Evolutionary conservation across 2,113 vertebrate species (phyloP).

Genomic region (Ciconia stormi): DNA sequence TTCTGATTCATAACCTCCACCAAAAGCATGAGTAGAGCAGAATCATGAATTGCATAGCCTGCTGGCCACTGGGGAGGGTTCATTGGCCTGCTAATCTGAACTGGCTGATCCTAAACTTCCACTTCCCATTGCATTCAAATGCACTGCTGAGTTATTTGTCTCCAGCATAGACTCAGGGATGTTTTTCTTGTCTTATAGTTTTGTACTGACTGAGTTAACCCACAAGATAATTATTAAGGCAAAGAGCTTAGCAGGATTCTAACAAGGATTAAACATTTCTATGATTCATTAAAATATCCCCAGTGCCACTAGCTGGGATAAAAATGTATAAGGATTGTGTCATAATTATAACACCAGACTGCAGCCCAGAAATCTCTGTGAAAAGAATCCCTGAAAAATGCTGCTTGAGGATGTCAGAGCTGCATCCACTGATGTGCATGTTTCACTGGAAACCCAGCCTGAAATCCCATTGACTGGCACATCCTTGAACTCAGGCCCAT

Average conservation of each 20-base stretch:
- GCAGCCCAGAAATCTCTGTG: neutral
- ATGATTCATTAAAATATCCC: conserved; percentile 20
- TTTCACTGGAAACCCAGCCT: neutral
- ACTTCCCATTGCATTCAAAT: conserved; percentile 44
- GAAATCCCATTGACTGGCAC: neutral
- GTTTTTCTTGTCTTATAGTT: conserved; percentile 40
- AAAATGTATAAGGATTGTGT: conserved; percentile 30
- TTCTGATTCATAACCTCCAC: conserved; percentile 19
- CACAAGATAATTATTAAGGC: conserved; percentile 35
- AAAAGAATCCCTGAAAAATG: neutral
- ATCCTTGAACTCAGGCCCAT: neutral
- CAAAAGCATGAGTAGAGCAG: neutral
- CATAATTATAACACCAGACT: neutral
- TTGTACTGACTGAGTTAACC: neutral
- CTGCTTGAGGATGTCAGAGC: neutral
- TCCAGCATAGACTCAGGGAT: neutral
- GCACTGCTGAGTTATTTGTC: conserved; percentile 16
- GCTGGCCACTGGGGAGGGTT: neutral
- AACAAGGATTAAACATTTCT: conserved; percentile 35
- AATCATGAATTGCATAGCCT: neutral
- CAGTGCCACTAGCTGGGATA: conserved; percentile 14
- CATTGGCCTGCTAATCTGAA: conserved; percentile 38
- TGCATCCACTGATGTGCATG: neutral
- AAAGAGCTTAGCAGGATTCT: conserved; percentile 38
- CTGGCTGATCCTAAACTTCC: conserved; percentile 38